A percentile compares a stretch with the other conserved stretches of the same genome.
Conservation (phyloP, 2,113 vertebrate genomes). For the Polypterus senegalus region DNA sequence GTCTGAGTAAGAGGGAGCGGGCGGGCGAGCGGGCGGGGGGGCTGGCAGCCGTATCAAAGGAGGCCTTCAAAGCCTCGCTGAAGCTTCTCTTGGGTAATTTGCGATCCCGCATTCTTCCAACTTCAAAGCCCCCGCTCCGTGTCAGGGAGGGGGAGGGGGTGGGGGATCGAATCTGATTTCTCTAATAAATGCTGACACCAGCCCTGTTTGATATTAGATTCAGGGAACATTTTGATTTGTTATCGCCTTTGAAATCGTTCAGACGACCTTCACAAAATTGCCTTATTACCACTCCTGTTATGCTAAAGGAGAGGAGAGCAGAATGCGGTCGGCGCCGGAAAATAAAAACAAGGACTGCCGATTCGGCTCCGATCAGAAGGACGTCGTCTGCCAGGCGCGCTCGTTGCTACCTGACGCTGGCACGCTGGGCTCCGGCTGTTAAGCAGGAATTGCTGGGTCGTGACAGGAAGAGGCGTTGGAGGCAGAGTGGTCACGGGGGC, state of each 20-base stretch:
- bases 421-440: too few species aligned
- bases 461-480: too few species aligned
- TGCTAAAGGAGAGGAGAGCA: constrained; percentile 30
- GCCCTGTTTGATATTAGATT: constrained; percentile 95
- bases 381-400: too few species aligned
- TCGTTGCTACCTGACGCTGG: too few species aligned
- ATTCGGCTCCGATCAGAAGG: too few species aligned
- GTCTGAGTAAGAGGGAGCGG: constrained; percentile 35
- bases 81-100: constrained; percentile 90
- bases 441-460: too few species aligned
- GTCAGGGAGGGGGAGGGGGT: constrained; percentile 45
- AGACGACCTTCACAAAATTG: constrained; percentile 77
- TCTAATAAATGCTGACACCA: constrained; percentile 97
- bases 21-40: neutral
- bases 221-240: constrained; percentile 90
- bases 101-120: constrained; percentile 81
- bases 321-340: constrained; percentile 24
- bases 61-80: constrained; percentile 89
- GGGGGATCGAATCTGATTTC: constrained; percentile 69
- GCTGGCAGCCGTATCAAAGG: constrained; percentile 81
- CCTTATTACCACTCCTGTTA: constrained; percentile 39
- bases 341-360: constrained; percentile 14
- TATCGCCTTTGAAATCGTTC: constrained; percentile 89
- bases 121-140: constrained; percentile 86
- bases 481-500: too few species aligned